Evolutionary conservation across 2,113 vertebrate species (phyloP), one percentile per base, ranked within the genome.

Genomic region (Electrona antarctica): DNA sequence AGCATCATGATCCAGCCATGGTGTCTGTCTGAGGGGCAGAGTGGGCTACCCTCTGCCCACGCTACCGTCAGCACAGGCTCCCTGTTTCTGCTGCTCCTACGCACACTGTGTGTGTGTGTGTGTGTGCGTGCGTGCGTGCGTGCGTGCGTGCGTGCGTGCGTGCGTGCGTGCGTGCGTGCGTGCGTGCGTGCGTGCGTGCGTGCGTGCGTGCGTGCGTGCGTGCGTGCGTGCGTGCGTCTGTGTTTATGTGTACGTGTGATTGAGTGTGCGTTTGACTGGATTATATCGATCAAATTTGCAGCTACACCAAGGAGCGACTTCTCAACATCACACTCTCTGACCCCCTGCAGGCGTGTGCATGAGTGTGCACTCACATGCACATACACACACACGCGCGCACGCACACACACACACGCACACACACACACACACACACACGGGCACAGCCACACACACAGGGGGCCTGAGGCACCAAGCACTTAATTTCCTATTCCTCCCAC

Each of bases 401-500:
- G 83, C 76, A 78, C 65, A 79, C 74, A 74, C 71, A 78, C 59
- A 76, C 73, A n/a, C 41, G 58, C 46, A 73, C 50, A 81, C 60
- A 62, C 45, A 49, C 61, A 60, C 21, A 50, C 61, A 66, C 71
- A 76, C 60, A 67, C 57, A 71, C 21, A 65, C 60, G 77, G 71
- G 69, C 71, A 73, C n/a, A 79, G 74, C 2, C 61, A 66, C 71
- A 76, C 60, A 67, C 57, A 71, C 21, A 65, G 57, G 77, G 71
- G 69, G 69, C 81, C 63, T 0, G 73, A 76, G 77, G 84, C 87
- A 79, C 15, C 54, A 81, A 52, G 69, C 77, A 67, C 81, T 81
- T 90, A 56, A 91, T 90, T 91, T 86, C 76, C 84, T 80, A 90
- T 84, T 88, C 90, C 88, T 68, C 84, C 88, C 85, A 79, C 79